These are phyloP conservation scores for Platysternon megacephalum DNA, from an alignment of 2,113 vertebrate genomes.

Conservation along the genomic window DNA sequence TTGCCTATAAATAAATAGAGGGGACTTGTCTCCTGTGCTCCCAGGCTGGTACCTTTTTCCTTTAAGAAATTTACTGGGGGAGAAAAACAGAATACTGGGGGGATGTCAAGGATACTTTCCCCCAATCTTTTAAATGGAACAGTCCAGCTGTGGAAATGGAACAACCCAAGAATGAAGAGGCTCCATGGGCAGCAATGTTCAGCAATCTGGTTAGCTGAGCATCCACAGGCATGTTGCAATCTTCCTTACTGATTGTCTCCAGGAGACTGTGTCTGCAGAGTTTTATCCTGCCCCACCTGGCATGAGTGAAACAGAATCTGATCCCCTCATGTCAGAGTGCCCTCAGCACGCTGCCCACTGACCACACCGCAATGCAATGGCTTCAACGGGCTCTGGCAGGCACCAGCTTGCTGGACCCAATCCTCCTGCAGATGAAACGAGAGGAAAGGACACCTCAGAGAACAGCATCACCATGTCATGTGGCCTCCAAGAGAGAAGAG, in stretches of 20 bases:
- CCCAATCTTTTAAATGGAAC: background rate
- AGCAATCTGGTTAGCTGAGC: background rate
- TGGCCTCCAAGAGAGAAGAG: background rate
- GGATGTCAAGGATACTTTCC: background rate
- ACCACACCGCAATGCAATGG: background rate
- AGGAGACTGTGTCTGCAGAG: background rate
- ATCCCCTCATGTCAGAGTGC: background rate
- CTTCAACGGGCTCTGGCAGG: background rate
- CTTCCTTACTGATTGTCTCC: background rate
- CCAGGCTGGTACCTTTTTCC: background rate
- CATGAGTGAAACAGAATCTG: background rate
- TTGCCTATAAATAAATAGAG: background rate
- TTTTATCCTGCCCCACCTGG: background rate
- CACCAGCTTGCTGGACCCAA: background rate
- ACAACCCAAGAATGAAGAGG: background rate
- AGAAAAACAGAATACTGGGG: background rate
- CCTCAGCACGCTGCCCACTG: background rate
- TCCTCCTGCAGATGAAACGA: background rate
- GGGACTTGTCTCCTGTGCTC: background rate
- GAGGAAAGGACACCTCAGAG: background rate
- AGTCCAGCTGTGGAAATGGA: background rate
- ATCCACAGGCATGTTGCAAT: background rate
- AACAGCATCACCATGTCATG: too few species aligned
- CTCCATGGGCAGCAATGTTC: background rate
- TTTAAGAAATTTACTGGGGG: background rate